Conservation (phyloP, 1,140 invertebrate genomes). For the Caenorhabditis inopinata region DNA sequence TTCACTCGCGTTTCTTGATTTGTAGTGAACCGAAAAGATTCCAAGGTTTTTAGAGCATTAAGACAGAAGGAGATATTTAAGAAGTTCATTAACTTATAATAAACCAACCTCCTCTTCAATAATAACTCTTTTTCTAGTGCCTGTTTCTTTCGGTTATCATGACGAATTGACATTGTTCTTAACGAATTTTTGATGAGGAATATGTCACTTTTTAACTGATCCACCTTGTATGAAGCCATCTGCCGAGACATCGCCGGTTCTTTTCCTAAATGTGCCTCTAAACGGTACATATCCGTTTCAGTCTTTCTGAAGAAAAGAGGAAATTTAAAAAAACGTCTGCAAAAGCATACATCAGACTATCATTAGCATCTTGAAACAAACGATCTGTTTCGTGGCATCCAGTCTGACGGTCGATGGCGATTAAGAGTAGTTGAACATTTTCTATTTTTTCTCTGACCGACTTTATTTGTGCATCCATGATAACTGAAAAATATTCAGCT, state of each 20-base stretch:
- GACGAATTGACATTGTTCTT: not conserved
- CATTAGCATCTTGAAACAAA: not conserved
- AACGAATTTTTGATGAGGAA: slow-evolving; percentile 18
- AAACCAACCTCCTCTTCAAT: not conserved
- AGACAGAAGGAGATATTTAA: not conserved
- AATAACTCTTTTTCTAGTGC: not conserved
- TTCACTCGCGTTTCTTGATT: slow-evolving; percentile 10
- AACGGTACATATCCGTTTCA: slow-evolving; percentile 2
- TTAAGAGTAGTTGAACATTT: not conserved
- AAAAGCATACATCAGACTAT: not conserved
- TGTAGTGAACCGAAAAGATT: too few relatives aligned
- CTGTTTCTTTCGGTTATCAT: slow-evolving; percentile 3
- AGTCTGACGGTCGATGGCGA: not conserved
- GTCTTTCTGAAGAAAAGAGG: not conserved
- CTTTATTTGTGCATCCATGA: not conserved
- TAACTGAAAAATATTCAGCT: not conserved
- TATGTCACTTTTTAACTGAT: slow-evolving; percentile 18
- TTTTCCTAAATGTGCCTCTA: not conserved
- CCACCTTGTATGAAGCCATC: not conserved
- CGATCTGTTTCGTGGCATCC: not conserved
- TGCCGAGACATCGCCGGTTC: not conserved
- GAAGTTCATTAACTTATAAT: not conserved
- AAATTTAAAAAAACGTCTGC: too few relatives aligned
- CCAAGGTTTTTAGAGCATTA: too few relatives aligned
- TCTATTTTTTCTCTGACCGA: not conserved